Percentiles rank a stretch among this genome's conserved stretches.
These are phyloP conservation scores for Stichodactyla mertensii DNA, from an alignment of 64 coral and sea anemone genomes.

Conservation along the genomic window DNA sequence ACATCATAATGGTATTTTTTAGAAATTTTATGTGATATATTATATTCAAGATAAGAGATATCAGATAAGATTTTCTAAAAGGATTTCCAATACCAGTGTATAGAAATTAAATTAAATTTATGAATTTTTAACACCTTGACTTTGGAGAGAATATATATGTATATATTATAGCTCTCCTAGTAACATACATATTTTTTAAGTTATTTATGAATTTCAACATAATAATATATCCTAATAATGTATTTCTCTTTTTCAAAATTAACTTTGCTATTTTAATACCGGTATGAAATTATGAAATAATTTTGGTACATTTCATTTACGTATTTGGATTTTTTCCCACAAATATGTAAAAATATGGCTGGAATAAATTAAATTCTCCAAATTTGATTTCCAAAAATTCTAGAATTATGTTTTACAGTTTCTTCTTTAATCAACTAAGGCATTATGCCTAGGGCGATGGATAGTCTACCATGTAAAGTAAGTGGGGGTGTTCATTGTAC, in stretches of 20 bases:
- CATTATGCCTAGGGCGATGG: neutral
- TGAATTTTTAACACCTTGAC: too few species aligned
- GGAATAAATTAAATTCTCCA: constrained; percentile 4
- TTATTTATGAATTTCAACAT: neutral
- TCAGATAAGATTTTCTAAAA: too few species aligned
- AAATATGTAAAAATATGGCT: neutral
- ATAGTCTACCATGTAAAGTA: too few species aligned
- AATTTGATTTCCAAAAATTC: neutral
- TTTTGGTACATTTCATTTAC: neutral
- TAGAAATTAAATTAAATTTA: too few species aligned
- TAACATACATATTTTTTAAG: neutral
- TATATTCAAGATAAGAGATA: too few species aligned
- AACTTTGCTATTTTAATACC: neutral
- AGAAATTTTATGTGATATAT: too few species aligned
- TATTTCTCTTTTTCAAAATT: neutral
- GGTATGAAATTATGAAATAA: neutral
- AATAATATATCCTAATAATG: neutral
- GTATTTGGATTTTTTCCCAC: neutral
- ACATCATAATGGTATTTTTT: too few species aligned
- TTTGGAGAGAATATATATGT: neutral
- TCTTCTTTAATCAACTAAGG: neutral
- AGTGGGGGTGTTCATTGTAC: too few species aligned
- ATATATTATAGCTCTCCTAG: neutral
- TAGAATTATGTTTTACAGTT: neutral
- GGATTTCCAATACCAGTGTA: too few species aligned